Evolutionary conservation across 1,140 invertebrate species (phyloP), one percentile per base, ranked within the genome.

Genomic region (Papilio helenus): DNA sequence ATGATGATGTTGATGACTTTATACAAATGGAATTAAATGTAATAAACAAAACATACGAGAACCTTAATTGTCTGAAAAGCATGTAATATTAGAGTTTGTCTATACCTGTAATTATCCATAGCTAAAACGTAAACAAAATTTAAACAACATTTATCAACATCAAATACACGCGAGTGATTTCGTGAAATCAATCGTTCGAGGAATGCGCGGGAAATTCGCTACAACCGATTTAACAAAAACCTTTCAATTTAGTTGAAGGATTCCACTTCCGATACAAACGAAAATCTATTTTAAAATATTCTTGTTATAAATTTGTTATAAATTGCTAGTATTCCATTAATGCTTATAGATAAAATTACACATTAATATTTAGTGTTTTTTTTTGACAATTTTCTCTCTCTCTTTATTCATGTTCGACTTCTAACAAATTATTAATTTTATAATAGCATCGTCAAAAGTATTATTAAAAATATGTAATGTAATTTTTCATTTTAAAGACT

Each of bases 151-250:
- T 29, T 68, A 68, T 68, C 61, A 68, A 68, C 61, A 68, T 68
- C 26, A 68, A 68, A 68, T 16, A 29, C 61, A 68, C 26, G 14
- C 61, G 61, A 68, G 61, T 68, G 61, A 29, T 68, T 68, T 68
- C 26, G 26, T 68, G 61, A 68, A 29, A 34, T 68, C 61, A 29
- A 68, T 68, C 61, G 61, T 68, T 68, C 26, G 61, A 68, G 16
- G 61, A 68, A 68, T 68, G 23, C 61, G 14, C 12, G 61, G 34
- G 61, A 68, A 68, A 29, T 68, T 29, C 26, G 3, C 10, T 68
- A 68, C 61, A 68, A 68, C 14, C 26, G 61, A 68, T 68, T 68
- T 68, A 68, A 68, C 61, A 68, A 14, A 68, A 68, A 68, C 61
- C 26, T 10, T 34, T 68, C 26, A 68, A 68, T 68, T 68, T 68